Percentiles rank a stretch among this genome's conserved stretches.
phyloP scores from a whole-genome alignment of 1,140 invertebrate genomes.

The Drosophila yakuba region DNA sequence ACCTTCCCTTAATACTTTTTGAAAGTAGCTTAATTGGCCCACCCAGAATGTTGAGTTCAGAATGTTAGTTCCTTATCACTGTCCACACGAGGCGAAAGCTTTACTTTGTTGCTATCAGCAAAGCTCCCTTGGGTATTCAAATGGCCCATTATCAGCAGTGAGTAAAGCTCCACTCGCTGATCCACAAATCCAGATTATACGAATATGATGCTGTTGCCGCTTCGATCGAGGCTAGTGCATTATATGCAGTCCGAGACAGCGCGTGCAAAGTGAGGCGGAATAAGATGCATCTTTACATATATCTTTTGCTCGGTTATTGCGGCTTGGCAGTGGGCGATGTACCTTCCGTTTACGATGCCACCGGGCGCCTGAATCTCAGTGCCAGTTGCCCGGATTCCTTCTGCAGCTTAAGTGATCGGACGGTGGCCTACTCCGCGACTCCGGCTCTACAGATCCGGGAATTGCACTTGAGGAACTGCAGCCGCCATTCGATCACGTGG shows the following conservation, averaged over 20 bases:
- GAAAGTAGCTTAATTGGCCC: too few relatives aligned
- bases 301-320: constrained; percentile 21
- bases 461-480: constrained; percentile 51
- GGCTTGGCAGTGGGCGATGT: not conserved
- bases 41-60: not conserved
- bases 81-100: constrained; percentile 16
- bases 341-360: constrained; percentile 7
- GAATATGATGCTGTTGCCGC: not conserved
- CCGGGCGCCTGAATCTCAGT: constrained; percentile 35
- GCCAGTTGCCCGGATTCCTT: constrained; percentile 43
- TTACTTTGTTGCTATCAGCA: constrained; percentile 28
- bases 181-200: constrained; percentile 17
- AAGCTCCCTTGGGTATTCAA: constrained; percentile 33
- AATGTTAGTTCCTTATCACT: not conserved
- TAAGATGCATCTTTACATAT: constrained; percentile 15
- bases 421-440: constrained; percentile 20
- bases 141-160: constrained; percentile 16
- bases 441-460: constrained; percentile 27
- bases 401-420: constrained; percentile 44
- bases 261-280: constrained; percentile 2
- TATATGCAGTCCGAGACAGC: constrained; percentile 10
- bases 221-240: constrained; percentile 2
- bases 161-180: constrained; percentile 1
- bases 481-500: constrained; percentile 28
- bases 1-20: too few relatives aligned